Percentiles rank a stretch among this genome's conserved stretches.
Evolutionary conservation across 2,113 vertebrate genomes (phyloP).

Genomic region (Glaucomys volans): DNA sequence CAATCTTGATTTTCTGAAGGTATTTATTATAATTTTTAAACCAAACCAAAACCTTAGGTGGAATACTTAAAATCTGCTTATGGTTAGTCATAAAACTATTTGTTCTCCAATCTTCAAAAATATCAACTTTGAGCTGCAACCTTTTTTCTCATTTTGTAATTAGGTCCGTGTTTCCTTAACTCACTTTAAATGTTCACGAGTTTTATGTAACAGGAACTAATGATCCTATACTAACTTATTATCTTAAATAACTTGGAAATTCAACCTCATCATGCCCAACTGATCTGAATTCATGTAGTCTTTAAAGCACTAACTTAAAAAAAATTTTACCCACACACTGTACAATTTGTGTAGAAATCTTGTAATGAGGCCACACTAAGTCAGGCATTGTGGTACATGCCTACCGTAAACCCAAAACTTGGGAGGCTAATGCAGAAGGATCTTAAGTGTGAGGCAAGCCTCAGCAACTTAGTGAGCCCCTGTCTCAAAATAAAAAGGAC

Average conservation of each 20-base stretch:
- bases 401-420: too few species aligned
- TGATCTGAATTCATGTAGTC: not conserved
- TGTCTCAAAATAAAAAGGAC: too few species aligned
- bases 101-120: slow-evolving; percentile 9
- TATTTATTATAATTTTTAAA: not conserved
- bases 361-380: not conserved
- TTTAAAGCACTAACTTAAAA: not conserved
- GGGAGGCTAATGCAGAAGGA: too few species aligned
- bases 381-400: too few species aligned
- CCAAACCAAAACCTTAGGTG: not conserved
- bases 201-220: not conserved
- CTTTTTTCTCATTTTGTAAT: not conserved
- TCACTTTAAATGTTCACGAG: not conserved
- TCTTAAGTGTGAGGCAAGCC: too few species aligned
- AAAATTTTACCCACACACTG: not conserved
- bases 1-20: not conserved
- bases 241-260: not conserved
- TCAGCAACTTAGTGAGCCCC: too few species aligned
- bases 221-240: not conserved
- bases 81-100: not conserved
- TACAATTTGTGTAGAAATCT: not conserved
- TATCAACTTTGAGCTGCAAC: not conserved
- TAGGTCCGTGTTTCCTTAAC: not conserved
- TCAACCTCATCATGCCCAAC: not conserved
- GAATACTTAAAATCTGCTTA: not conserved